Evolutionary conservation across 2,113 vertebrate species (phyloP), one percentile per base, ranked within the genome.

Genomic region (Henicopernis longicauda): DNA sequence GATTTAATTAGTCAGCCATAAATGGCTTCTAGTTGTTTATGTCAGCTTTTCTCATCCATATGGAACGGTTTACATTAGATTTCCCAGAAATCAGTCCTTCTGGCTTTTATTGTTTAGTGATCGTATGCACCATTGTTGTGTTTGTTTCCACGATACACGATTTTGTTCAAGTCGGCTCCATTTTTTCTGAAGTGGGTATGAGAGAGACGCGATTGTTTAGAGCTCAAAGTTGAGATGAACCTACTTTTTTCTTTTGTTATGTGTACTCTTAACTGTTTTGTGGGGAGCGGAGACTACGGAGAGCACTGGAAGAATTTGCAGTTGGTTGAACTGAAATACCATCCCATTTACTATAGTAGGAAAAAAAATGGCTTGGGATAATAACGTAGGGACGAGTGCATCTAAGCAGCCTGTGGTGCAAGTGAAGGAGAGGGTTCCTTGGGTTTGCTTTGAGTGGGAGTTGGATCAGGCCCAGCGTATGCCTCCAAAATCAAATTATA

Each of bases 371-470:
- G 13, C 25, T 36, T 52, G 42, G 62, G 67, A 19, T 59, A 22
- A 16, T 13, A 47, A 22, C 0, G 7, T 5, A 10, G 36, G 59
- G 77, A 19, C 1, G 38, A 38, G 36, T 7, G 57, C 40, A 4
- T 32, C 42, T 25, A 2, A 74, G 77, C 38, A 85, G 71, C 40
- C 54, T 45, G 22, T 38, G 77, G 49, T 19, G 38, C 31, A 11
- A 52, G 52, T 10, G 19, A 45, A 34, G 62, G 57, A 80, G 91
- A 58, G 40, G 73, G 20, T 29, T 89, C 62, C 54, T 25, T 3
- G 47, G 29, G 16, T 47, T 42, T 45, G 62, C 67, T 74, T 42
- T 15, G 65, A 65, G 80, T 6, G 1, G 83, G 45, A 27, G 7
- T 17, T 59, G 70, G 71, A 55, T 34, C n/a, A 29, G 80, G 36